Evolutionary conservation across 1,140 invertebrate genomes (phyloP), one percentile per base, ranked within the genome.

Genomic region (Frieseomelitta varia): DNA sequence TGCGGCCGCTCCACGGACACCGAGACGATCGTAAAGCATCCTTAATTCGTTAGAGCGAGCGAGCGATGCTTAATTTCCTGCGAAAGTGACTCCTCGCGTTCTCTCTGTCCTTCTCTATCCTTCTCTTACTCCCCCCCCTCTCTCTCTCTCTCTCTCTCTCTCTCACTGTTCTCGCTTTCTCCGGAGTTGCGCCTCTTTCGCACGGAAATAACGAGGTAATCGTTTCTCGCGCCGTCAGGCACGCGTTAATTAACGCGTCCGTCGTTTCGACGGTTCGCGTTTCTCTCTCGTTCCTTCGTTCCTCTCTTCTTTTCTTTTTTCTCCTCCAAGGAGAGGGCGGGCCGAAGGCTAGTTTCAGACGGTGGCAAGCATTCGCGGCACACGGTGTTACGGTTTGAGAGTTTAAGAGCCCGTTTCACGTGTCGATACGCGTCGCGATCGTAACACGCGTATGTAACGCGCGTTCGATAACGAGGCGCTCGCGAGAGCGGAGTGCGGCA

Each of bases 1-100:
- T 11, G 27, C 19, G 21, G 30, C 75, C 73, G 76, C 47, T 79
- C 61, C 63, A 61, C 67, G 76, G 81, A 55, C 76, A 27, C 19
- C 78, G 61, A 53, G 56, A 65, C 63, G 91, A 93, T 93, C 91
- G 91, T 93, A 92, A 93, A 92, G 90, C 85, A 88, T 87, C 83
- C 89, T 89, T 92, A 90, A 92, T 93, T 92, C 90, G 88, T 88
- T 89, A 89, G 92, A 92, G 79, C 63, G 63, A 65, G 53, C 69
- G 51, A 47, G 63, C 75, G 90, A 90, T 89, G 87, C 81, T 84
- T 84, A 84, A 84, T 84, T 79, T 84, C 81, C 76, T 79, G 67
- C 27, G 63, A 84, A 79, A 79, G 75, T 71, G 75, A 84, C 75
- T 84, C 81, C 65, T 79, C 67, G 81, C 81, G 75, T 79, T 79